Evolutionary conservation across 2,888 invertebrate genomes (phyloP).

Genomic region (Mamestra brassicae): DNA sequence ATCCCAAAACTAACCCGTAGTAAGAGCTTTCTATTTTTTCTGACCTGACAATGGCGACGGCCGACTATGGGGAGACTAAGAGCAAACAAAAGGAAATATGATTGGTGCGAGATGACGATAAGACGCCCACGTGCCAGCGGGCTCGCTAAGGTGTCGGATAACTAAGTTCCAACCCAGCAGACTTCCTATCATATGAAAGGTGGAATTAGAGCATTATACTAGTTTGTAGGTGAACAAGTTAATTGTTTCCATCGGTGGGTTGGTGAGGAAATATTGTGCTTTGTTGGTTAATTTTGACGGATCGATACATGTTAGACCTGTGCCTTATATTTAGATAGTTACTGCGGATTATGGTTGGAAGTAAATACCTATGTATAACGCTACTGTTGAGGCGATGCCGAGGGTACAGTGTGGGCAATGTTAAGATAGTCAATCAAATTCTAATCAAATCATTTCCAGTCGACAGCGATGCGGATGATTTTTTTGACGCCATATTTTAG

Average conservation of each 20-base stretch:
- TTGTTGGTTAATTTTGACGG: not conserved
- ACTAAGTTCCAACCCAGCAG: conserved; percentile 31
- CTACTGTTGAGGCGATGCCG: no score
- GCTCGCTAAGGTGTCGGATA: conserved; percentile 58
- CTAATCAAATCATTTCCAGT: no score
- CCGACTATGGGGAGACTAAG: conserved; percentile 78
- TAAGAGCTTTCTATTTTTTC: conserved; percentile 64
- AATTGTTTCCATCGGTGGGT: conserved; percentile 19
- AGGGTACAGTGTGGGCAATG: no score
- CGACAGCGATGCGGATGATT: no score
- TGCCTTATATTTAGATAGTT: no score
- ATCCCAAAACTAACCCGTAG: conserved; percentile 8
- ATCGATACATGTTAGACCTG: not conserved
- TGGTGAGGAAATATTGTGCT: not conserved
- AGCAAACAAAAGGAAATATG: conserved; percentile 86
- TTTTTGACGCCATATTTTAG: no score
- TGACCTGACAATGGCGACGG: conserved; percentile 73
- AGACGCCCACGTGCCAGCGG: conserved; percentile 74
- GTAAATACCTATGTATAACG: no score
- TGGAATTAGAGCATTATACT: conserved; percentile 33
- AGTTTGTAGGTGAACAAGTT: conserved; percentile 28
- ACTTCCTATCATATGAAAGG: conserved; percentile 38
- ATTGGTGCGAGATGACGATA: conserved; percentile 78
- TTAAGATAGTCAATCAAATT: no score
- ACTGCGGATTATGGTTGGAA: no score